Evolutionary conservation across 2,113 vertebrate genomes (phyloP), one percentile per base, ranked within the genome.

Genomic region (Esox niger): DNA sequence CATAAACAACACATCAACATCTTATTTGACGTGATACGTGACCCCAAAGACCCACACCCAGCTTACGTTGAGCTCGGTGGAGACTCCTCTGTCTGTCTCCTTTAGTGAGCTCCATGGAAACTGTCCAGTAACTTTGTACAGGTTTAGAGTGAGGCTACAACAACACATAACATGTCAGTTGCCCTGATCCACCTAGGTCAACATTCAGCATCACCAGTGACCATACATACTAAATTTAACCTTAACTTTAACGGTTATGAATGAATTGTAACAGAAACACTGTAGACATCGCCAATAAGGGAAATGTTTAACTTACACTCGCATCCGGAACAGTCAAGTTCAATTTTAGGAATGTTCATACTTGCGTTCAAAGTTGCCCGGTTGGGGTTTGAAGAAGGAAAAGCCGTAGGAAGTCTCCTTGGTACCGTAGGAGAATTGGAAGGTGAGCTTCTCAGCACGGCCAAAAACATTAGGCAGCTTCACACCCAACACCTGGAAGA

Each of bases 391-490:
- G 87, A 99, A 99, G 91, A 98, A 94, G 0, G 97, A 97, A 52
- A 99, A 82, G 69, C 96, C 97, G 0, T 99, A 98, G 0, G 96
- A 97, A 0, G 96, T 98, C 81, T 99, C 96, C 81, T 99, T 99
- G n/a, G 97, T 98, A 60, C 97, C 96, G 0, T 99, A 98, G 20
- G 97, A 99, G 82, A 99, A 99, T 90, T 99, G 97, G 79, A 98
- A 98, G 30, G 95, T 97, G 56, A 98, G 91, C 78, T 97, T 98
- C 80, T 99, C 97, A 13, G 96, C 97, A 27, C 95, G 94, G 17
- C 97, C 97, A 0, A 97, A 75, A 62, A 95, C 85, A 69, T 99
- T 99, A 20, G 96, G 96, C 33, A 52, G 47, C 47, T 52, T 52
- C 47, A 52, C 82, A 26, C 97, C 97, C 25, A 99, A 92, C 0